Conservation (phyloP, 1,140 invertebrate genomes). For the Sitobion miscanthi region DNA sequence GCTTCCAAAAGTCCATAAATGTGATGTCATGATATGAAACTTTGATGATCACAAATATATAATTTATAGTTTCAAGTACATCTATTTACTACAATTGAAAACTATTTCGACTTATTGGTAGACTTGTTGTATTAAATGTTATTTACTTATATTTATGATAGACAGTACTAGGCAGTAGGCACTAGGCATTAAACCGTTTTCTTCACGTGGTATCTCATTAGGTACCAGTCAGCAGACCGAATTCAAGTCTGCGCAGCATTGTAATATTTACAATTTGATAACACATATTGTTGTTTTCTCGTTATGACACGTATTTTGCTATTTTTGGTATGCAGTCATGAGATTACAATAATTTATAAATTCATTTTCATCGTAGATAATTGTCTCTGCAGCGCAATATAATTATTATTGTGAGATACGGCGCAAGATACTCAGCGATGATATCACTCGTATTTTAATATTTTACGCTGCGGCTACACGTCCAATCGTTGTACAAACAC, state of each 20-base stretch:
- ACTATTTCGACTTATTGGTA: too few species aligned
- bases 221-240: background rate
- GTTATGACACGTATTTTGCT: background rate
- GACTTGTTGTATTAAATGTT: too few species aligned
- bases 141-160: too few species aligned
- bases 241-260: background rate
- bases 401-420: background rate
- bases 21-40: too few species aligned
- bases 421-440: background rate
- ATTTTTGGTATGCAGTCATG: background rate
- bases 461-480: background rate
- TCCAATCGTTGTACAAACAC: background rate
- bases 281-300: slow-evolving; percentile 6
- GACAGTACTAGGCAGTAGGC: too few species aligned
- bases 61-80: too few species aligned
- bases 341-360: slow-evolving; percentile 11
- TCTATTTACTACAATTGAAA: too few species aligned
- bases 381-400: background rate
- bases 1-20: too few species aligned
- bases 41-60: background rate
- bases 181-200: background rate
- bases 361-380: background rate
- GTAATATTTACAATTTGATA: background rate
- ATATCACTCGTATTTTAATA: background rate
- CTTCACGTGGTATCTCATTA: background rate